A percentile compares a stretch with the other conserved stretches of the same genome.
phyloP scores from a whole-genome alignment of 2,888 invertebrate genomes.

The Megalurothrips usitatus region DNA sequence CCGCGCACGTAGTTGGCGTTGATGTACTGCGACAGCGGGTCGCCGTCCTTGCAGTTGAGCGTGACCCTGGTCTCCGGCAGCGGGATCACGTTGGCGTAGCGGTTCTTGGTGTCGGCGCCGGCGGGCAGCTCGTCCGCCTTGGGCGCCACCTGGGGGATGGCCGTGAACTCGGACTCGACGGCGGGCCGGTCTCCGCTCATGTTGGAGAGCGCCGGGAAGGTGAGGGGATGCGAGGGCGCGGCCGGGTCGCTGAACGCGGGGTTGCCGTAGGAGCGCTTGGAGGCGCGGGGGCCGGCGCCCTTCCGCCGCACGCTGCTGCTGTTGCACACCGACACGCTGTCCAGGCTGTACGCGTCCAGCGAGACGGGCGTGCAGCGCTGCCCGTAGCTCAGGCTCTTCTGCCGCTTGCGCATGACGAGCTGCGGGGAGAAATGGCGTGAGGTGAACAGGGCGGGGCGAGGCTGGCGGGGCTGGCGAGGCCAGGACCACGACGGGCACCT shows the following conservation, averaged over 20 bases:
- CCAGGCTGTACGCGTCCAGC: conserved; percentile 82
- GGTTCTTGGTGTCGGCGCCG: conserved; percentile 85
- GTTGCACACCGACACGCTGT: conserved; percentile 78
- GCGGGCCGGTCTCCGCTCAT: conserved; percentile 61
- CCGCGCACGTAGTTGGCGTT: conserved; percentile 93
- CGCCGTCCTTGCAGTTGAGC: conserved; percentile 58
- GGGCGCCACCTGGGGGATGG: conserved; percentile 73
- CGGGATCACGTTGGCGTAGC: conserved; percentile 93
- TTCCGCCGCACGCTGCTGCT: conserved; percentile 66
- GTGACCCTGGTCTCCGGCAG: conserved; percentile 85
- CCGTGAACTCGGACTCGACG: conserved; percentile 74
- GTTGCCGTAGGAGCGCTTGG: conserved; percentile 84
- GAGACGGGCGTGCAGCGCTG: conserved; percentile 85
- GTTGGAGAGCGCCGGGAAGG: conserved; percentile 70
- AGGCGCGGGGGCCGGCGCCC: conserved; percentile 62
- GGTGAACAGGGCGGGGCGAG: background rate
- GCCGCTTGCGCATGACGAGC: conserved; percentile 75
- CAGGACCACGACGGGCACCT: conserved; percentile 45
- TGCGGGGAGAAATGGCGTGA: conserved; percentile 46
- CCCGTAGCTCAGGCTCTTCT: conserved; percentile 74
- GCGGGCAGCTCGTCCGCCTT: conserved; percentile 76
- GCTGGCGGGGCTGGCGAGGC: background rate
- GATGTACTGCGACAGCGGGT: conserved; percentile 81
- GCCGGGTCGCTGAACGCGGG: conserved; percentile 83
- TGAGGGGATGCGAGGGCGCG: conserved; percentile 69